Base-by-base conservation (phyloP, 2,888 invertebrate genomes). In the Diabrotica balteata region DNA sequence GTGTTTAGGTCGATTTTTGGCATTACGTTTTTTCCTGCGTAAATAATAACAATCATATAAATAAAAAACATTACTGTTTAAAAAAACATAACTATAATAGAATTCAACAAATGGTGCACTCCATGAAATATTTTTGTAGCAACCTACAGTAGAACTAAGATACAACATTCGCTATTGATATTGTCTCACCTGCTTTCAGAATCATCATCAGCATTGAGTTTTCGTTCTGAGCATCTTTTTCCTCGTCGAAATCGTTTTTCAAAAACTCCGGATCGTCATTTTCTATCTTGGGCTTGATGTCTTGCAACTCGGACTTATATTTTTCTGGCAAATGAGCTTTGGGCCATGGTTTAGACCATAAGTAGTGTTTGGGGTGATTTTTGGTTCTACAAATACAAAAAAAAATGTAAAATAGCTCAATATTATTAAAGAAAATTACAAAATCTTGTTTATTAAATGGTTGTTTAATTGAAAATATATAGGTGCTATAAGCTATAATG, bases 291-390 rank as follows among this genome's bases (percentile, higher is more conserved):
- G 71, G 72, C 66, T 77, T 73, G 52, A 58, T 64, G 43, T 75
- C 73, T 17, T 68, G 58, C 49, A 69, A 50, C 54, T 73, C 73
- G 32, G 66, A 59, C 66, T 74, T 75, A 3, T 59, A 11, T 55
- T 81, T 81, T 70, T 82, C 82, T 6, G 83, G 81, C 59, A 83
- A 68, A 58, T 79, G 74, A 82, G 84, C 17, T 84, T 89, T 89
- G 76, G 91, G 91, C 94, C 94, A 94, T 72, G 91, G 91, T 76
- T 93, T 93, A 0, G 94, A 92, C 95, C 94, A 95, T 0, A 94
- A 86, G 82, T 94, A 94, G 49, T 95, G 85, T 79, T 95, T 95
- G 0, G 94, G 94, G 80, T 95, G 95, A 81, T 93, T 91, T 75
- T 92, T 92, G 69, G 90, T 91, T 59, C 90, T 90, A 79, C 5